A percentile compares a stretch with the other conserved stretches of the same genome.
phyloP scores from a whole-genome alignment of 2,113 vertebrate species.

The Phalacrocorax carbo region DNA sequence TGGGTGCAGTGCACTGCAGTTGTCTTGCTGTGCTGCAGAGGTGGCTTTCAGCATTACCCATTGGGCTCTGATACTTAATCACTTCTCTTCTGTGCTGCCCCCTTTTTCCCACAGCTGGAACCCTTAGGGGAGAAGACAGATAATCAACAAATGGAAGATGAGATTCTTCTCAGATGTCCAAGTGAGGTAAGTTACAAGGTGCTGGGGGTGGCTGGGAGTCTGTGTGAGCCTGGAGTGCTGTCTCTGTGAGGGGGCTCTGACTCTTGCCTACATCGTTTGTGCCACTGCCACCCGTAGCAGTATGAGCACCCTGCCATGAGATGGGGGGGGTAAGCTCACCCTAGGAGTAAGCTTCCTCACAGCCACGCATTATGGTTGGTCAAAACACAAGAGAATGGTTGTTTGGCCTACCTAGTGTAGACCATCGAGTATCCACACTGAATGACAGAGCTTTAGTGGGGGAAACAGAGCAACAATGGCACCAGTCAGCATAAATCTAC shows the following conservation, averaged over 20 bases:
- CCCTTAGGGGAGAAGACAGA: conserved; percentile 68
- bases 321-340: not conserved
- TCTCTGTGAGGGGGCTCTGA: rapidly evolving
- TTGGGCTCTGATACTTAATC: not conserved
- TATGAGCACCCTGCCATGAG: rapidly evolving
- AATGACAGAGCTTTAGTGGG: not conserved
- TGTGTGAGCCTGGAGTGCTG: not conserved
- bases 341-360: not conserved
- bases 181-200: conserved; percentile 44
- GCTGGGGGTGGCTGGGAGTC: not conserved
- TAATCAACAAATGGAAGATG: not conserved
- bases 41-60: not conserved
- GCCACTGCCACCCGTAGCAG: not conserved
- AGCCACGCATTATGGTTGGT: not conserved
- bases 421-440: not conserved
- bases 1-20: not conserved
- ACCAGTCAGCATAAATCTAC: not conserved
- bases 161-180: conserved; percentile 64
- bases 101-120: conserved; percentile 66
- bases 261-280: not conserved
- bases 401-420: not conserved
- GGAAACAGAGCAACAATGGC: not conserved
- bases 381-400: not conserved
- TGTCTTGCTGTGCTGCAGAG: not conserved
- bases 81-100: not conserved